Evolutionary conservation across 2,888 invertebrate genomes (phyloP).

Genomic region (Athrips mouffetella): DNA sequence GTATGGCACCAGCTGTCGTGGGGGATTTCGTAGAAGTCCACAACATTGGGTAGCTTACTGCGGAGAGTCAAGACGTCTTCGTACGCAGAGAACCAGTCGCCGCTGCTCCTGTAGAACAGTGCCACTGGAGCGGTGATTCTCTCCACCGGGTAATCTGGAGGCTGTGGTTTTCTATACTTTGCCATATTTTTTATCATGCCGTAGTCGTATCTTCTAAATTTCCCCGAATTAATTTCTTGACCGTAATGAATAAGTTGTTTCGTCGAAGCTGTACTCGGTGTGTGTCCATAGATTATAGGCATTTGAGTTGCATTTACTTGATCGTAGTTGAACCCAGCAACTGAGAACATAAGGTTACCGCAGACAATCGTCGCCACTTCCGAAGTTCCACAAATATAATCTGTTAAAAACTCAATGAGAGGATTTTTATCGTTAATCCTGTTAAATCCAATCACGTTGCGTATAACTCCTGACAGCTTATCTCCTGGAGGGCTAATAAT

Average conservation of each 20-base stretch:
- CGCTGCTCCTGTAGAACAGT: conserved; percentile 58
- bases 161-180: conserved; percentile 41
- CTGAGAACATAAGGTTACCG: conserved; percentile 77
- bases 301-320: conserved; percentile 79
- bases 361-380: conserved; percentile 71
- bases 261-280: conserved; percentile 75
- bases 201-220: conserved; percentile 52
- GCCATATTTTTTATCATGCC: conserved; percentile 42
- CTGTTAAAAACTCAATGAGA: neutral
- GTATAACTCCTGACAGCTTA: neutral
- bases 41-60: conserved; percentile 68
- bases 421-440: neutral
- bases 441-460: conserved; percentile 4
- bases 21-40: conserved; percentile 76
- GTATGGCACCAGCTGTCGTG: conserved; percentile 63
- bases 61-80: conserved; percentile 76
- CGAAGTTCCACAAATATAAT: neutral
- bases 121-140: conserved; percentile 50
- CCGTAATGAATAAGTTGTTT: conserved; percentile 75
- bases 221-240: conserved; percentile 57
- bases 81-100: conserved; percentile 82
- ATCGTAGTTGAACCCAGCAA: conserved; percentile 76
- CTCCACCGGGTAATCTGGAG: conserved; percentile 49
- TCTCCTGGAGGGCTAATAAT: conserved; percentile 22
- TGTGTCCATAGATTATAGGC: conserved; percentile 73